Percentiles rank a stretch among this genome's conserved stretches.
Evolutionary conservation across 2,888 invertebrate species (phyloP).

Genomic region (Nowickia ferox): DNA sequence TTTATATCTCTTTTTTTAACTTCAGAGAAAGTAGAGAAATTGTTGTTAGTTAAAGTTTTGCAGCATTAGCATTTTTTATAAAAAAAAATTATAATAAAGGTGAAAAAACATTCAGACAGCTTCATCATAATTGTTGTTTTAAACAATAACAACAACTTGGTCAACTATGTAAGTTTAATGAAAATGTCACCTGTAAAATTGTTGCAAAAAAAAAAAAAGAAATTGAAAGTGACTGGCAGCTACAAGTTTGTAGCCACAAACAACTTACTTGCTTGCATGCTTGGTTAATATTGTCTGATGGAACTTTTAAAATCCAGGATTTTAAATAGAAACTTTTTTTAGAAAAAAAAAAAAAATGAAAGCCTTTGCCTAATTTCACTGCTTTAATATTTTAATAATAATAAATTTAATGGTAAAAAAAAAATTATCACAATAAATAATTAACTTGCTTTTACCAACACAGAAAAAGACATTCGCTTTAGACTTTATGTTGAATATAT

Average conservation of each 20-base stretch:
- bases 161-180: slow-evolving; percentile 38
- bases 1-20: not conserved
- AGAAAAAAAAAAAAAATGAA: not conserved
- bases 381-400: no score
- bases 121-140: slow-evolving; percentile 39
- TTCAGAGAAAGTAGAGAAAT: slow-evolving; percentile 50
- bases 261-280: not conserved
- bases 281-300: not conserved
- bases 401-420: no score
- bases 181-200: slow-evolving; percentile 55
- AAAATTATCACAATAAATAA: no score
- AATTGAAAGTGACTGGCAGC: slow-evolving; percentile 42
- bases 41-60: slow-evolving; percentile 9
- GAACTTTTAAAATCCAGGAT: not conserved
- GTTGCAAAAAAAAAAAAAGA: slow-evolving; percentile 19
- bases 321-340: not conserved
- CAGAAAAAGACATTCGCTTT: no score
- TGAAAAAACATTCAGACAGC: slow-evolving; percentile 2
- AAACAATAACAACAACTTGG: slow-evolving; percentile 14
- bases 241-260: not conserved
- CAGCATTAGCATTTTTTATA: slow-evolving; percentile 22
- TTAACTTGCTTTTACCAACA: no score
- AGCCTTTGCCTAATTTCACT: not conserved
- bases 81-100: not conserved
- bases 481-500: no score